Evolutionary conservation across 2,113 vertebrate genomes (phyloP).

Genomic region (Sorex araneus): DNA sequence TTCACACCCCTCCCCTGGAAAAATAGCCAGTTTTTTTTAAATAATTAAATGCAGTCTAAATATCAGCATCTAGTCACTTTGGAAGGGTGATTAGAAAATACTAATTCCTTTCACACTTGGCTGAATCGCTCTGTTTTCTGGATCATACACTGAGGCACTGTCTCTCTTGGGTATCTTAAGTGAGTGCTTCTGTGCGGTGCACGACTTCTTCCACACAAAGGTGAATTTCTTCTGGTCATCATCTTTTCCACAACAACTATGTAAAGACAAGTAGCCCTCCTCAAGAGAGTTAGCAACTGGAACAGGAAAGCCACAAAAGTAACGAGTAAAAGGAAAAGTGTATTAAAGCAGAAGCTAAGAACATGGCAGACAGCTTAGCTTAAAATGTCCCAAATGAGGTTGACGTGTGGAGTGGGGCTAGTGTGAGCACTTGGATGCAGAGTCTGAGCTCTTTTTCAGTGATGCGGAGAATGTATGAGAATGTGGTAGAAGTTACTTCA

Average conservation of each 20-base stretch:
- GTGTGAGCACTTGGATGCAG: background rate
- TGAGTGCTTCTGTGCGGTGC: conserved; percentile 80
- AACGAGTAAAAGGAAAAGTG: background rate
- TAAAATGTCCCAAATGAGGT: background rate
- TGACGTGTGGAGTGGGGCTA: background rate
- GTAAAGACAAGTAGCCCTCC: conserved; percentile 16
- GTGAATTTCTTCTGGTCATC: conserved; percentile 67
- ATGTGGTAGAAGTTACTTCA: background rate
- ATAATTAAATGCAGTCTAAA: conserved; percentile 52
- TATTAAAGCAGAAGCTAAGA: background rate
- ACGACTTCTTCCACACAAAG: conserved; percentile 65
- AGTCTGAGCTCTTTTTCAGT: conserved; percentile 24
- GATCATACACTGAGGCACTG: conserved; percentile 61
- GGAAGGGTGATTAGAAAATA: conserved; percentile 59
- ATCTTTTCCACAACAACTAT: conserved; percentile 48
- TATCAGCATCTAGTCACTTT: conserved; percentile 40
- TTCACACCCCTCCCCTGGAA: conserved; percentile 38
- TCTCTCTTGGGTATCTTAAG: conserved; percentile 74
- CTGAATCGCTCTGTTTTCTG: conserved; percentile 66
- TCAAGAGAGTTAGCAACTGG: conserved; percentile 38
- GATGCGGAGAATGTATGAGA: too few species aligned
- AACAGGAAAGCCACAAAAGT: conserved; percentile 16
- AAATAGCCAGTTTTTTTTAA: conserved; percentile 64
- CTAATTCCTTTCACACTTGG: conserved; percentile 58
- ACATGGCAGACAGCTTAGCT: background rate